Percentiles rank a stretch among this genome's conserved stretches.
phyloP scores from a whole-genome alignment of 1,140 invertebrate species.

The Mya arenaria region DNA sequence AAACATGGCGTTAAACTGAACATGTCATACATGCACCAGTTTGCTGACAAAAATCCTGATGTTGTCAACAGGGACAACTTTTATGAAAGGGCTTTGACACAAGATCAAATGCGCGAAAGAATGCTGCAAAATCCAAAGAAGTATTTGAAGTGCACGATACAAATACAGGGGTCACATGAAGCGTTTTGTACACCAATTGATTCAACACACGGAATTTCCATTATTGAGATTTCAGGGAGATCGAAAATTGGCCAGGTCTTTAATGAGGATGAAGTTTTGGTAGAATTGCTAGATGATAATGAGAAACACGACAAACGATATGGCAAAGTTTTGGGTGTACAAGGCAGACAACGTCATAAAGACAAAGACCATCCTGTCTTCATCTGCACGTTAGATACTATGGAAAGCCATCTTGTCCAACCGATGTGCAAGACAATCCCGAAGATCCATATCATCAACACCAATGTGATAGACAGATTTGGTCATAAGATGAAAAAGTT shows the following conservation, averaged over 20 bases:
- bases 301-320: conserved; percentile 19
- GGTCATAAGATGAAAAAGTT: conserved; percentile 26
- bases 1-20: conserved; percentile 19
- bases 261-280: conserved; percentile 73
- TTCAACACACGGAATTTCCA: conserved; percentile 17
- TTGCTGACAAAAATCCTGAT: conserved; percentile 38
- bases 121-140: conserved; percentile 43
- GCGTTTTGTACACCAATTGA: conserved; percentile 59
- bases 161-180: conserved; percentile 64
- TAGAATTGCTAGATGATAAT: conserved; percentile 64
- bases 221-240: conserved; percentile 71
- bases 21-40: conserved; percentile 24
- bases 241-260: conserved; percentile 72
- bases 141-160: conserved; percentile 64
- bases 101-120: conserved; percentile 11
- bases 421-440: conserved; percentile 75
- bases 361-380: conserved; percentile 64
- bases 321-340: conserved; percentile 70
- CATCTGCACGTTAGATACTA: conserved; percentile 69
- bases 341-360: conserved; percentile 52
- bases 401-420: conserved; percentile 67
- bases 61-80: conserved; percentile 9
- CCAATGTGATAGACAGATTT: conserved; percentile 31
- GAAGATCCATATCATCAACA: conserved; percentile 69
- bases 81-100: background rate